Base-by-base conservation (phyloP, 2,888 invertebrate genomes). In the Nemurella pictetii region DNA sequence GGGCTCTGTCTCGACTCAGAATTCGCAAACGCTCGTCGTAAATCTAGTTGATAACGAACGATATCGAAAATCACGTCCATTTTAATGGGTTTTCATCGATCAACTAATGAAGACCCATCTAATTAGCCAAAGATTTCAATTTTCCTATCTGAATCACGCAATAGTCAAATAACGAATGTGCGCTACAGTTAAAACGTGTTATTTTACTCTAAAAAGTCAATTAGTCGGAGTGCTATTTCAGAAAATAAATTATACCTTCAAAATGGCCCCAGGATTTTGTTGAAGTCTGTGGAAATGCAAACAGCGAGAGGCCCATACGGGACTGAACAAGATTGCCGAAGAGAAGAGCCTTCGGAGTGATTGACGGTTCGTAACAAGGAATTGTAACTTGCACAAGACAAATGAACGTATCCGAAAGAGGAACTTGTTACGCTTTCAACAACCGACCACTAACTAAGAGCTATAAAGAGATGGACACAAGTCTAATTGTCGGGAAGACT, bases 401-500 rank as follows among this genome's bases (percentile, higher is more conserved):
- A 55, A 55, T 55, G 55, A 20, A 12, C 55, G 12, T 12, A 7
- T 55, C 55, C 55, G 20, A 55, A 55, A 55, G 9, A 55, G 55
- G 55, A 55, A 55, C 55, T 55, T 20, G 55, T 7, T 20, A 20
- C 9, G 55, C 20, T 55, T 55, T 15, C 2, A 55, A 55, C 28
- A 75, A 75, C 4, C 74, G 15, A 75, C 75, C 20, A 55, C 75
- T 75, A 75, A 75, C 75, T 75, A 75, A 25, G 75, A 27, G 26
- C 75, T 75, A 26, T 9, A 28, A 75, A 27, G 28, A 5, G 75
- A 75, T 75, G 27, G 75, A 75, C 75, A 80, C 26, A 36, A 4
- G 2, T 36, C 80, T 80, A 80, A 80, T 80, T 80, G 80, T 35
- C 27, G 78, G n/a, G 78, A 78, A 78, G 55, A 28, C 75, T 80